These are phyloP conservation scores for Eristalinus aeneus DNA, from an alignment of 2,888 invertebrate genomes.

Conservation along the genomic window DNA sequence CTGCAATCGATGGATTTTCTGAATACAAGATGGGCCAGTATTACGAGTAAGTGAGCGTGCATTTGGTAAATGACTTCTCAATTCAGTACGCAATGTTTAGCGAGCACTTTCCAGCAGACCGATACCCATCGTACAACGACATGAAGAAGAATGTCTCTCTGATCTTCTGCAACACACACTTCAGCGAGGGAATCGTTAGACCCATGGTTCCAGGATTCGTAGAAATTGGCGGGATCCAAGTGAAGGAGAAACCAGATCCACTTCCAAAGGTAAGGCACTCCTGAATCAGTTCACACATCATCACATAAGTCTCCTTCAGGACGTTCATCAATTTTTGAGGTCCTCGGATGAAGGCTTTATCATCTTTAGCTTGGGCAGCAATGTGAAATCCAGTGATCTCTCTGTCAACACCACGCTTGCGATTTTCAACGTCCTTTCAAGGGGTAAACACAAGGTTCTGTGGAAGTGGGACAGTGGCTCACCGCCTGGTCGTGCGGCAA, in stretches of 20 bases:
- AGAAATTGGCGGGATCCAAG: conserved; percentile 78
- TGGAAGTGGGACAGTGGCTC: conserved; percentile 84
- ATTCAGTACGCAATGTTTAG: conserved; percentile 34
- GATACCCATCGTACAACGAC: conserved; percentile 74
- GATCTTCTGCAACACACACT: conserved; percentile 76
- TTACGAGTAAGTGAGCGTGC: conserved; percentile 40
- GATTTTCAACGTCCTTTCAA: conserved; percentile 82
- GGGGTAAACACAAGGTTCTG: conserved; percentile 83
- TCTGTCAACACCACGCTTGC: conserved; percentile 81
- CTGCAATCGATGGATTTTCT: conserved; percentile 5
- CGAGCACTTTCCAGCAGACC: conserved; percentile 70
- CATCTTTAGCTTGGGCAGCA: conserved; percentile 77
- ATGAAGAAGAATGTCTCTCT: conserved; percentile 74
- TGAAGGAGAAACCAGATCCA: conserved; percentile 73
- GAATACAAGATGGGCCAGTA: conserved; percentile 50
- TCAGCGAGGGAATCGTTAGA: conserved; percentile 75
- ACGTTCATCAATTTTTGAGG: conserved; percentile 74
- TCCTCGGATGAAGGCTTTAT: conserved; percentile 77
- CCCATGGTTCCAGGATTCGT: conserved; percentile 76
- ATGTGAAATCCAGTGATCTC: conserved; percentile 75
- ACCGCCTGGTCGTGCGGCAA: conserved; percentile 82
- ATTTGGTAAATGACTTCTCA: not conserved
- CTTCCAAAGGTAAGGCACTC: conserved; percentile 70
- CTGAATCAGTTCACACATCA: not conserved
- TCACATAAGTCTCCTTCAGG: conserved; percentile 44